Percentiles rank a stretch among this genome's conserved stretches.
phyloP scores from a whole-genome alignment of 2,113 vertebrate genomes.

The Pseudorectes ferrugineus region DNA sequence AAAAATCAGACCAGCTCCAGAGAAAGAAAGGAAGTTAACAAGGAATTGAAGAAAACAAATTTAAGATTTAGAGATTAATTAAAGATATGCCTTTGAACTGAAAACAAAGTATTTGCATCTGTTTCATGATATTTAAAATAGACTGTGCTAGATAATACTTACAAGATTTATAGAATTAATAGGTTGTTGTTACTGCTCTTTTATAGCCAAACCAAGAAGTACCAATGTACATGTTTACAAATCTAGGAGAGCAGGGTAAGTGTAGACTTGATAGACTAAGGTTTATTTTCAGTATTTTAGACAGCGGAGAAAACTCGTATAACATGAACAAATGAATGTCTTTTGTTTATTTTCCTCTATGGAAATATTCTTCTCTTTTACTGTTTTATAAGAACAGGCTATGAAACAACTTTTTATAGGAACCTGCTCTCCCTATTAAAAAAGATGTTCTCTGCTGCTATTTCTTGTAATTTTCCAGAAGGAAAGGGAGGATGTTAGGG shows the following conservation, averaged over 20 bases:
- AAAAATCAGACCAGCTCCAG: not conserved
- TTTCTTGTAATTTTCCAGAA: not conserved
- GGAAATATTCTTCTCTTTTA: not conserved
- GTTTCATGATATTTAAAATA: not conserved
- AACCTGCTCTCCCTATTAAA: not conserved
- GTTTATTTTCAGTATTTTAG: not conserved
- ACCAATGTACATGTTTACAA: not conserved
- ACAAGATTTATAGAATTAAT: not conserved
- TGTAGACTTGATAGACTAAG: not conserved
- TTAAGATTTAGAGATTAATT: not conserved
- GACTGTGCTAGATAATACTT: not conserved
- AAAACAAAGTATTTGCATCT: not conserved
- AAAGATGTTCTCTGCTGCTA: not conserved
- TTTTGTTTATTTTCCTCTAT: not conserved
- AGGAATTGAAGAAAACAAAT: not conserved
- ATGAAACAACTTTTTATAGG: not conserved
- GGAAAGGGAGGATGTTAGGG: too few species aligned
- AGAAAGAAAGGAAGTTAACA: not conserved
- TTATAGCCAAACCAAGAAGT: not conserved
- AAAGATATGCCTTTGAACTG: not conserved
- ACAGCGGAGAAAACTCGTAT: not conserved
- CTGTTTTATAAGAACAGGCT: not conserved
- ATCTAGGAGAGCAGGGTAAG: not conserved
- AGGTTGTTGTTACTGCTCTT: not conserved
- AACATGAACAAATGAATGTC: not conserved